Evolutionary conservation across 92 coral and sea anemone species (phyloP).

Genomic region (Umimayanthus kanabou): DNA sequence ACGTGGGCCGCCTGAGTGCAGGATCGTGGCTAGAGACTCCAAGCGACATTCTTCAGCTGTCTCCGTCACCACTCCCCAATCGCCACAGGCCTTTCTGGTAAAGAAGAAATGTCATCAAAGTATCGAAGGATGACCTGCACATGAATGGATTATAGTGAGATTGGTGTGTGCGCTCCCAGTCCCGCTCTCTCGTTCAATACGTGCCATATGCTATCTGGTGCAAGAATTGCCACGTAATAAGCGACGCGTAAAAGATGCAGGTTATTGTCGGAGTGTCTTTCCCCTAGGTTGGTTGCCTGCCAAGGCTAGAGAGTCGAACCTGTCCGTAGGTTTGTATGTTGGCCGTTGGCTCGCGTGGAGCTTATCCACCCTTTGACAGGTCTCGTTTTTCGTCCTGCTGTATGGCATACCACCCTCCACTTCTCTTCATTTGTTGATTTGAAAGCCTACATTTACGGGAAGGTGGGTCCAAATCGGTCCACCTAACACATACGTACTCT

Average conservation of each 20-base stretch:
- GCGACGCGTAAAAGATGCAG: neutral
- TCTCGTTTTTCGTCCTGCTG: no score
- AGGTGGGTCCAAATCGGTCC: no score
- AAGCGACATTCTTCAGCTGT: neutral
- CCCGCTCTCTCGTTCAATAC: neutral
- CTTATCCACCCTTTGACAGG: no score
- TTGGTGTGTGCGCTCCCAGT: conserved; percentile 11
- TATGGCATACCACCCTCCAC: no score
- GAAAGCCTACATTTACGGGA: no score
- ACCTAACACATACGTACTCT: no score
- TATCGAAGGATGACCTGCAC: neutral
- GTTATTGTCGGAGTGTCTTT: neutral
- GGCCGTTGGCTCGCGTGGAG: neutral
- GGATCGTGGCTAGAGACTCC: neutral
- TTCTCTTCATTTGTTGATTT: no score
- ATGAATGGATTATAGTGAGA: no score
- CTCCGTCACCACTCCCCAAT: conserved; percentile 4
- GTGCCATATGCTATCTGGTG: no score
- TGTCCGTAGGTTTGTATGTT: no score
- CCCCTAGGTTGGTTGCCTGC: neutral
- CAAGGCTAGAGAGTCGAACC: conserved; percentile 3
- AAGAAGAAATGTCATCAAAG: conserved; percentile 9
- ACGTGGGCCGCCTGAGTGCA: conserved; percentile 12
- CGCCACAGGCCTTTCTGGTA: neutral
- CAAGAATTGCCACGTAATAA: neutral